Evolutionary conservation across 2,888 invertebrate species (phyloP).

Genomic region (Tiliacea aurago): DNA sequence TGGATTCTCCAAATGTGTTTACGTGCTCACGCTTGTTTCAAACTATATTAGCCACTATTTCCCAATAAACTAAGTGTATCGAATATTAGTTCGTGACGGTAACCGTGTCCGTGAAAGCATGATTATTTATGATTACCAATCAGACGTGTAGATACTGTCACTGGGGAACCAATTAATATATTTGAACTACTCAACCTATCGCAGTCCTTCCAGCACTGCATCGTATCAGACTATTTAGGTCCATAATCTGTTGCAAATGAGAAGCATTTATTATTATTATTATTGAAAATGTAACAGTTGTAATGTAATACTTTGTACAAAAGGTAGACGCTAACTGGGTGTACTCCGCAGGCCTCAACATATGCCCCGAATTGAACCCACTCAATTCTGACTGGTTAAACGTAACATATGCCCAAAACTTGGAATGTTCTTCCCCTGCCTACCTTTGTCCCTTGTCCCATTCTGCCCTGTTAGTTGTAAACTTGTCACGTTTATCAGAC

Average conservation of each 20-base stretch:
- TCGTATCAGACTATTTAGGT: conserved; percentile 12
- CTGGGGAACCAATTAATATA: conserved; percentile 13
- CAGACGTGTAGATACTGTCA: conserved; percentile 8
- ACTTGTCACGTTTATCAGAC: background rate
- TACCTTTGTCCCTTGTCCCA: background rate
- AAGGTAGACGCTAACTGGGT: background rate
- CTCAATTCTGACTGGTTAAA: background rate
- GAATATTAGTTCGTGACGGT: conserved; percentile 61
- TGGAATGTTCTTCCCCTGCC: background rate
- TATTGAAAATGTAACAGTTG: background rate
- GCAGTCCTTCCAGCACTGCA: background rate
- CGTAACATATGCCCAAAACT: background rate
- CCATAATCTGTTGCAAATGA: background rate
- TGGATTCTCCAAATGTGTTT: background rate
- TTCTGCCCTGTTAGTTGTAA: background rate
- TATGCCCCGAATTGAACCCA: background rate
- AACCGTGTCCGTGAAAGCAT: conserved; percentile 37
- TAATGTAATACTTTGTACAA: background rate
- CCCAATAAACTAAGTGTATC: conserved; percentile 62
- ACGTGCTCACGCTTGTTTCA: conserved; percentile 6
- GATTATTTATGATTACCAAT: conserved; percentile 35
- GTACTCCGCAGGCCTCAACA: background rate
- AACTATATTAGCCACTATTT: conserved; percentile 40
- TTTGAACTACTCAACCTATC: conserved; percentile 5
- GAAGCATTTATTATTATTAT: background rate